Evolutionary conservation across 92 coral and sea anemone genomes (phyloP), one percentile per base, ranked within the genome.

Genomic region (Zoanthus sansibaricus): DNA sequence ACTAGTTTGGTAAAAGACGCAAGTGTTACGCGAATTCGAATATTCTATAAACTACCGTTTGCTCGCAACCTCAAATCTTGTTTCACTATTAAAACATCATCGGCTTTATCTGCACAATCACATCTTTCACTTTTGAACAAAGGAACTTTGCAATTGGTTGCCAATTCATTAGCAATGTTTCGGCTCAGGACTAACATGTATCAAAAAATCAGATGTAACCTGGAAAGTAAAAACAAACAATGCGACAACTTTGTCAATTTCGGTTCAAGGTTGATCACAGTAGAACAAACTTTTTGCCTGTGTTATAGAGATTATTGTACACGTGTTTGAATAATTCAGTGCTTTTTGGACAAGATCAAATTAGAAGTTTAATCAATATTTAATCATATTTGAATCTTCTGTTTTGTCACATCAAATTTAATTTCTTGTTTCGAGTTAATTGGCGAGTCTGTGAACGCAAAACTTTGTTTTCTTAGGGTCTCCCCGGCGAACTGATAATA

Each of bases 381-480:
- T 61, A 61, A 7, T 61, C 68, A 61, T 61, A 61, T 61, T 61
- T 61, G 68, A 61, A 61, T 61, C 25, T 61, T 61, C 68, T 61
- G 68, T 61, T 61, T 61, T 61, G 68, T 61, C 68, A 61, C 64
- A 3, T 56, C 64, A 56, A 56, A 56, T 56, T 56, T 0, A 56
- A 56, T 56, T 56, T 56, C 64, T 56, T 56, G 64, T 56, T 20
- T 56, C 20, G 64, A 56, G 64, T 56, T 56, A 56, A 56, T 56
- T 56, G 64, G 64, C 64, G 64, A 56, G 64, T 56, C 64, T 56
- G 15, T 56, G 64, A 56, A 56, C 64, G 64, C 64, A 56, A 56
- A 61, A 61, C 68, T 61, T 61, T 61, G 68, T 61, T 61, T 61
- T 16, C 68, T 61, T 61, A 61, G 68, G 68, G 68, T 61, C 68